Base-by-base conservation (phyloP, 2,113 vertebrate genomes). In the Etheostoma cragini region DNA sequence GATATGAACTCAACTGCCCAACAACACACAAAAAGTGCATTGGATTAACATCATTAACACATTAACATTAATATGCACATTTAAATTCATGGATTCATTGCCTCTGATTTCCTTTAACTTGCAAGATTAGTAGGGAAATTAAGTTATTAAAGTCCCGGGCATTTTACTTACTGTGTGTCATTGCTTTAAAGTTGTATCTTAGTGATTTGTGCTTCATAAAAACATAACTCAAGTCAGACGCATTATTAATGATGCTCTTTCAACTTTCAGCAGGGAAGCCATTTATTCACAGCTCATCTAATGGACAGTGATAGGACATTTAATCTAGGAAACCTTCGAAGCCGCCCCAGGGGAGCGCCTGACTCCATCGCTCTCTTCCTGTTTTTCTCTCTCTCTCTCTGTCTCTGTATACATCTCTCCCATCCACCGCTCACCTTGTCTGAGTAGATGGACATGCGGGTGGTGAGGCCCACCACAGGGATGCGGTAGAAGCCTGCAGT, bases 401-500 rank as follows among this genome's bases (percentile, higher is more conserved):
- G 33, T 46, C 30, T 26, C 26, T 26, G 69, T 54, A 11, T 64
- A 57, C 57, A 61, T 76, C 66, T 24, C 56, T 21, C 30, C 58
- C 83, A 73, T 76, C 78, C 52, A 26, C 86, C 84, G 86, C 90
- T 88, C 91, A 99, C 98, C 97, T 99, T 99, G 95, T 99, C 98
- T 0, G 98, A 99, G 90, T 99, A 99, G 92, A 99, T 99, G 93
- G 98, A 99, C 98, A 99, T 98, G 90, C 98, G 97, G 35, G 98
- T 99, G 87, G 97, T 99, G 72, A 96, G 95, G 54, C 98, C 98
- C 88, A 99, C 96, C 81, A 99, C 98, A 0, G 98, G 98, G 78
- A 99, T 99, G 90, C 98, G 96, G 94, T 99, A 99, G 96, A 99
- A 99, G 87, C 98, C 98, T 12, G 98, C 98, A 2, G 98, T 99